These are phyloP conservation scores for Ormyrus thymus DNA, from an alignment of 2,888 invertebrate species.

Conservation along the genomic window DNA sequence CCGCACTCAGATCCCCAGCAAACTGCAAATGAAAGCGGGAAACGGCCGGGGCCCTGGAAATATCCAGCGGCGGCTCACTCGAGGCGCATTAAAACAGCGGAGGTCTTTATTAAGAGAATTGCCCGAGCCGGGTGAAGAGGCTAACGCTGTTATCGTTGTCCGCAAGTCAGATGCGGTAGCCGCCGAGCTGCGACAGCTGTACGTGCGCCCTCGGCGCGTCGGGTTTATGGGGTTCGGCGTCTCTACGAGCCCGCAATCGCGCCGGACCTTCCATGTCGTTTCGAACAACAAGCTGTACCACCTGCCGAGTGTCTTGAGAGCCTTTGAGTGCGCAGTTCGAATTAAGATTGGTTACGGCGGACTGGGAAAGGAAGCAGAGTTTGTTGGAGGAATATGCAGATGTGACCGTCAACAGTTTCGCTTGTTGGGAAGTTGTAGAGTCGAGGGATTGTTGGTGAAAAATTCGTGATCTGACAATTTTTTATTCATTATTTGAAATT, in stretches of 20 bases:
- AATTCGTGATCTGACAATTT: too few relatives aligned
- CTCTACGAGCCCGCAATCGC: not conserved
- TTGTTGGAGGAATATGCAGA: not conserved
- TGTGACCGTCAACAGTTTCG: not conserved
- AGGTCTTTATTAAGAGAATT: constrained; percentile 18
- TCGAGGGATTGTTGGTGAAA: too few relatives aligned
- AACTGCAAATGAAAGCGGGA: not conserved
- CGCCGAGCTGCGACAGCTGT: too few relatives aligned
- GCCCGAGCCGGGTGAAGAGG: not conserved
- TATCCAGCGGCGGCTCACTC: too few relatives aligned
- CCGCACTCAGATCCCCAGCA: not conserved
- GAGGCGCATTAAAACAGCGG: too few relatives aligned
- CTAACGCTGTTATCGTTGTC: constrained; percentile 16
- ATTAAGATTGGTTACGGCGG: constrained; percentile 35
- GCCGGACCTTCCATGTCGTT: not conserved
- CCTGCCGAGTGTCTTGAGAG: not conserved
- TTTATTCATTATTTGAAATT: too few relatives aligned
- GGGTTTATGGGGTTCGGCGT: constrained; percentile 5
- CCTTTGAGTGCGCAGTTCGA: constrained; percentile 12
- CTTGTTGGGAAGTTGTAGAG: not conserved
- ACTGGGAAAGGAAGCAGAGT: too few relatives aligned
- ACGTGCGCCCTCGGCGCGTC: not conserved
- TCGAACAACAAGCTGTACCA: too few relatives aligned
- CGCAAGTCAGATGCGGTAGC: constrained; percentile 13
- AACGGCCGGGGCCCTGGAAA: not conserved